Conservation (phyloP, 2,113 vertebrate genomes). For the Sebastes schlegelii region DNA sequence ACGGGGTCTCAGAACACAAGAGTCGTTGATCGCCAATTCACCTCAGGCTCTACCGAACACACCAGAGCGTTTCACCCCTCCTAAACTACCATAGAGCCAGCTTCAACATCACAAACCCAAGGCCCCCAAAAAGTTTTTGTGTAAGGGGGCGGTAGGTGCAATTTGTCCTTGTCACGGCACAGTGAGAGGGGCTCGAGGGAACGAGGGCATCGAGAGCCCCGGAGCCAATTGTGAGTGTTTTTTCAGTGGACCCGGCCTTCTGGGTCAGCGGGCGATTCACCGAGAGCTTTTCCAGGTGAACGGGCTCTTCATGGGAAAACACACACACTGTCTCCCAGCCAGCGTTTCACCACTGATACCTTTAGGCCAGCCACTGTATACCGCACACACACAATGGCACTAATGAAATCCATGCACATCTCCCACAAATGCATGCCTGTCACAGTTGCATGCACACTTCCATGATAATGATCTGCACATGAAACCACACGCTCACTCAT, state of each 20-base stretch:
- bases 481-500: conserved; percentile 41
- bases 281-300: conserved; percentile 80
- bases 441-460: conserved; percentile 53
- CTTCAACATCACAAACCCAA: conserved; percentile 50
- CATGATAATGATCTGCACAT: conserved; percentile 65
- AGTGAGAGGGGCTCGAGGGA: conserved; percentile 65
- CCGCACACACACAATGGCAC: conserved; percentile 21
- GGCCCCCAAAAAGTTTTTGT: conserved; percentile 68
- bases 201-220: conserved; percentile 64
- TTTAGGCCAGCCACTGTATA: conserved; percentile 52
- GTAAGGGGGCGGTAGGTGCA: conserved; percentile 70
- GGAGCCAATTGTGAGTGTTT: conserved; percentile 69
- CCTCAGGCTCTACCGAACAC: conserved; percentile 59
- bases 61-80: conserved; percentile 49
- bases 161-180: conserved; percentile 83
- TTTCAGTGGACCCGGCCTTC: conserved; percentile 72
- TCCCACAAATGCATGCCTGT: conserved; percentile 53
- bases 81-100: conserved; percentile 55
- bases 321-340: conserved; percentile 36
- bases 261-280: conserved; percentile 80
- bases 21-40: conserved; percentile 67
- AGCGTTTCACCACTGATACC: conserved; percentile 50
- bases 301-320: conserved; percentile 78
- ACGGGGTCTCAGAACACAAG: conserved; percentile 56
- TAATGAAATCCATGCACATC: conserved; percentile 65